These are phyloP conservation scores for Sarcophaga rosellei DNA, from an alignment of 2,888 invertebrate species.

Conservation along the genomic window DNA sequence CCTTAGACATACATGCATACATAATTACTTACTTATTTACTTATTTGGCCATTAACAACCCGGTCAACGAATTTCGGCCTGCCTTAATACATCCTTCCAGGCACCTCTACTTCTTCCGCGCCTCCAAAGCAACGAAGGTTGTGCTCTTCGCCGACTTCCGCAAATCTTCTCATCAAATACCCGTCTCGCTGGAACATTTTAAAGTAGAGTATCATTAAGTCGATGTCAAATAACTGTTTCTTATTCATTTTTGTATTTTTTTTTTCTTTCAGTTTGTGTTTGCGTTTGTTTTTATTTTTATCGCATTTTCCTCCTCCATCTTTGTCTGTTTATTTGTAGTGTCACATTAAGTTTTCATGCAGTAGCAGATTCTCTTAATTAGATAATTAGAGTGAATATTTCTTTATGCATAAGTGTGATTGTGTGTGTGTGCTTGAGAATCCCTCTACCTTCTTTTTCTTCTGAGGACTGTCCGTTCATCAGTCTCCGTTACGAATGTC, in stretches of 20 bases:
- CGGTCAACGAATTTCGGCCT: no score
- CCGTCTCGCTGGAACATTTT: no score
- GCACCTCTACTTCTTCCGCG: no score
- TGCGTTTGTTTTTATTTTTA: constrained; percentile 31
- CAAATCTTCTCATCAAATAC: no score
- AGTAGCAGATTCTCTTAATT: constrained; percentile 53
- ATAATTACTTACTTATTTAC: no score
- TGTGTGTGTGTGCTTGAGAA: constrained; percentile 20
- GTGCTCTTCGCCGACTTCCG: no score
- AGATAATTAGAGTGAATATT: constrained; percentile 63
- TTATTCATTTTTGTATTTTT: neutral
- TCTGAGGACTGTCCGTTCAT: constrained; percentile 33
- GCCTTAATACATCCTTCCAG: no score
- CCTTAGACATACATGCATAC: no score
- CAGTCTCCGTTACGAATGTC: constrained; percentile 57
- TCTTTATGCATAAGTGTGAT: neutral
- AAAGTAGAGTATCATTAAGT: no score
- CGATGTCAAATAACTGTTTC: no score
- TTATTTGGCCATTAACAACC: no score
- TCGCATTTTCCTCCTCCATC: constrained; percentile 15
- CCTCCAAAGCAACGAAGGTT: no score
- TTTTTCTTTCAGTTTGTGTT: constrained; percentile 25
- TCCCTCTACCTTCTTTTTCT: neutral
- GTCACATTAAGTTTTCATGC: constrained; percentile 42
- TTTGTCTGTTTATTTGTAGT: constrained; percentile 25